Conservation (phyloP, 2,888 invertebrate genomes). For the Parelbella ahira region DNA sequence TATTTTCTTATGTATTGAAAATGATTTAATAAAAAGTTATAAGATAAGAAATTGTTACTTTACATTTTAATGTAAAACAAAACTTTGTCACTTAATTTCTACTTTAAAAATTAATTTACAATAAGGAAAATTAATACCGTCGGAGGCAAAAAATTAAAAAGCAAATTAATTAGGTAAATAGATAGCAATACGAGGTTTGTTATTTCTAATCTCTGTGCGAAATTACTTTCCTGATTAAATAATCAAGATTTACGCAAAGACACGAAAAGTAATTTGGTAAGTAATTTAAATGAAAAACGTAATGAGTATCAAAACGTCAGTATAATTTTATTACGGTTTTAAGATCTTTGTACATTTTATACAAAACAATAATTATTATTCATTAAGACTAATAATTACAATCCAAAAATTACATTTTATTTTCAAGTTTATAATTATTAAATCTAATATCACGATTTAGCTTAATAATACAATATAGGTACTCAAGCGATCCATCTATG, state of each 20-base stretch:
- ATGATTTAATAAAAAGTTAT: too few relatives aligned
- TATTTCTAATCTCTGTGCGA: slow-evolving; percentile 22
- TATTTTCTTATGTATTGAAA: too few relatives aligned
- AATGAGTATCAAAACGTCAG: slow-evolving; percentile 78
- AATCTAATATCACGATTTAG: slow-evolving; percentile 80
- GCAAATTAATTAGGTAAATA: slow-evolving; percentile 20
- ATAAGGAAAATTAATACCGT: slow-evolving; percentile 4
- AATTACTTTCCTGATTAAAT: slow-evolving; percentile 24
- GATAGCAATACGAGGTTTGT: slow-evolving; percentile 16
- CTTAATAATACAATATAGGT: slow-evolving; percentile 72
- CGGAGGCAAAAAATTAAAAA: slow-evolving; percentile 21
- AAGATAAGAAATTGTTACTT: too few relatives aligned
- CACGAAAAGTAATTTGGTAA: slow-evolving; percentile 12
- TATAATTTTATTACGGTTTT: slow-evolving; percentile 77
- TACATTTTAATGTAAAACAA: too few relatives aligned
- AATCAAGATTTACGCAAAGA: slow-evolving; percentile 18
- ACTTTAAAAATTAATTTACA: slow-evolving; percentile 10
- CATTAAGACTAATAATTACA: slow-evolving; percentile 78
- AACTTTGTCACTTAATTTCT: slow-evolving; percentile 7
- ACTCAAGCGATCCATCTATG: slow-evolving; percentile 68
- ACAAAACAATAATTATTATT: slow-evolving; percentile 79
- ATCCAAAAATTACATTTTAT: slow-evolving; percentile 78
- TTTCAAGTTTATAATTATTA: slow-evolving; percentile 76
- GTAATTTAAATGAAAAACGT: slow-evolving; percentile 51
- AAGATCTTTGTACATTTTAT: slow-evolving; percentile 79